Evolutionary conservation across 2,113 vertebrate species (phyloP), one percentile per base, ranked within the genome.

Genomic region (Heterotis niloticus): DNA sequence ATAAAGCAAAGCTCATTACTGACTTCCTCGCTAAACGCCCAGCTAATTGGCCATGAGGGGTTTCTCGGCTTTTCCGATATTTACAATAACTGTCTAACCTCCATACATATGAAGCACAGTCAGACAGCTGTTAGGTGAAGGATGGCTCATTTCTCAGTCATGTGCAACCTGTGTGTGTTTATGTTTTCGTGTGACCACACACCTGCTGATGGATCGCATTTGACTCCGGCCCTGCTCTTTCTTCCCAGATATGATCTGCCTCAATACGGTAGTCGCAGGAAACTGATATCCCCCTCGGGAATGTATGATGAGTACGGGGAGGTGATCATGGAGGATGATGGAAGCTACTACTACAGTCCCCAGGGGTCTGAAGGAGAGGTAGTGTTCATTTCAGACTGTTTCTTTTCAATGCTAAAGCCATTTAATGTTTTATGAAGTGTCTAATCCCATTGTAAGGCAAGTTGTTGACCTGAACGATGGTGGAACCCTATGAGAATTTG

Each of bases 261-360:
- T 77, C 96, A 98, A 72, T 99, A 98, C 0, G 96, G 98, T 87
- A 99, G 97, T 84, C 95, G 96, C 16, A 94, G 96, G 54, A 95
- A 97, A 69, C 78, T 99, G 85, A 91, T 99, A 82, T 96, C 98
- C 1, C 96, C 97, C 0, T 84, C 93, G 0, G 96, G 93, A 44
- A 93, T 95, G 86, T 98, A 95, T 0, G 96, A 99, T 14, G 98
- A 98, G 81, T 99, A 97, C 0, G 97, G 98, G 54, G 97, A 99
- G 79, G 93, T 97, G 0, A 89, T 98, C n/a, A 93, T 95, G 54
- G 96, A 98, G 79, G 92, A 91, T 0, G 95, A 98, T 0, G 94
- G 92, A 75, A 92, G 95, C 78, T 98, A 95, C 83, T 97, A 96
- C 88, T 97, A 96, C 72, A 96, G 95, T 64, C 94, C 96, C 0